Base-by-base conservation (phyloP, 2,113 vertebrate genomes). In the Corydoras sp. region DNA sequence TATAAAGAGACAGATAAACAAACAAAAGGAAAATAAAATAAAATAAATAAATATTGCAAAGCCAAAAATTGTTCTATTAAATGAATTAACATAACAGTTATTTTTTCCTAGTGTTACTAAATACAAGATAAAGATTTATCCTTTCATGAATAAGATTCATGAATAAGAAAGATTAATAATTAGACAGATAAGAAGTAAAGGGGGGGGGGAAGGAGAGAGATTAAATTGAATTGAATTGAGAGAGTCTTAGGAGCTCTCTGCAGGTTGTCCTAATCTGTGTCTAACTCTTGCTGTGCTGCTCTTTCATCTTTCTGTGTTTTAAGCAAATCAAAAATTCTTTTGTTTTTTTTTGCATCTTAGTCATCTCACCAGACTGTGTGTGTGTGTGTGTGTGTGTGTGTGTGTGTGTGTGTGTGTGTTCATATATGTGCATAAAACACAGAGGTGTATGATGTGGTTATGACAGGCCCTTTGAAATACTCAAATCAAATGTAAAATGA, bases 291-390 rank as follows among this genome's bases (percentile, higher is more conserved):
- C 86, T 80, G 82, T 18, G 85, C 68, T 60, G 29, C 76, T 77
- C 85, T 88, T 90, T 89, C 80, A 87, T 84, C 81, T 68, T 32
- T 81, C 1, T 71, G 80, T 83, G 83, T 89, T 91, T 87, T 78
- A 89, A 89, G 80, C 85, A 85, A 86, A 90, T 89, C 80, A 88
- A 85, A 89, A 86, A 85, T 91, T 86, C 87, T 83, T 90, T 90
- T 89, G 86, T 89, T 79, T n/a, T 15, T 24, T 54, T 53, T 71
- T 75, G 79, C 74, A 81, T 84, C 87, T 81, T 4, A 56, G 6
- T 8, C 80, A 78, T 87, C 82, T 84, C 77, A 15, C 53, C 0
- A 65, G 18, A 73, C 58, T 12, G 10, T n/a, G 8, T 69, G 75
- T 18, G 31, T 69, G n/a, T 13, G 10, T 9, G 35, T 62, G 49